A percentile compares a stretch with the other conserved stretches of the same genome.
These are phyloP conservation scores for Pachydiplax longipennis DNA, from an alignment of 2,888 invertebrate species.

Conservation along the genomic window DNA sequence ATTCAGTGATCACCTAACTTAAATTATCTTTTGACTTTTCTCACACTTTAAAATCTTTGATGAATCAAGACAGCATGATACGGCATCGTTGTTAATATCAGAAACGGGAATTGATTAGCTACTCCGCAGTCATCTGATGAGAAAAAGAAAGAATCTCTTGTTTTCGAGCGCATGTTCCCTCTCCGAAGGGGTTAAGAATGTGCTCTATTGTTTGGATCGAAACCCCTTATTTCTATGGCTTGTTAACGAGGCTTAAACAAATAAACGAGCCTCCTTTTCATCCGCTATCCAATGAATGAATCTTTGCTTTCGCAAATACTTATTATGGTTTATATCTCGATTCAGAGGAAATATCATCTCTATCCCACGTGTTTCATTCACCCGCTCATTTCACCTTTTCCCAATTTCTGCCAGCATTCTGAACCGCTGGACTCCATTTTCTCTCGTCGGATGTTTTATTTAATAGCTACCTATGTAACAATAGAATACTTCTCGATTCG, in stretches of 20 bases:
- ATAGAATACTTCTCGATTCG: neutral
- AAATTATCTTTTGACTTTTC: neutral
- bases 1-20: neutral
- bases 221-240: too few relatives aligned
- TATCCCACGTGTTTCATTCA: neutral
- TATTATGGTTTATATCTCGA: slow-evolving; percentile 9
- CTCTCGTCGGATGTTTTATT: too few relatives aligned
- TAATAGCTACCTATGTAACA: neutral
- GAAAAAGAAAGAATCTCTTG: neutral
- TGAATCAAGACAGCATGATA: neutral
- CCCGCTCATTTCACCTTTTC: neutral
- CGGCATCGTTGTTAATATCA: neutral
- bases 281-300: neutral
- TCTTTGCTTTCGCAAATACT: neutral
- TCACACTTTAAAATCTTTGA: neutral
- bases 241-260: neutral
- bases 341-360: neutral
- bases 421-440: neutral
- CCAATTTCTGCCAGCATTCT: neutral
- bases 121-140: neutral
- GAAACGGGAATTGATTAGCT: neutral
- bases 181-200: neutral
- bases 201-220: neutral
- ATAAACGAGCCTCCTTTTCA: neutral
- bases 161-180: neutral